Evolutionary conservation across 2,888 invertebrate species (phyloP).

Genomic region (Aproaerema taeniolella): DNA sequence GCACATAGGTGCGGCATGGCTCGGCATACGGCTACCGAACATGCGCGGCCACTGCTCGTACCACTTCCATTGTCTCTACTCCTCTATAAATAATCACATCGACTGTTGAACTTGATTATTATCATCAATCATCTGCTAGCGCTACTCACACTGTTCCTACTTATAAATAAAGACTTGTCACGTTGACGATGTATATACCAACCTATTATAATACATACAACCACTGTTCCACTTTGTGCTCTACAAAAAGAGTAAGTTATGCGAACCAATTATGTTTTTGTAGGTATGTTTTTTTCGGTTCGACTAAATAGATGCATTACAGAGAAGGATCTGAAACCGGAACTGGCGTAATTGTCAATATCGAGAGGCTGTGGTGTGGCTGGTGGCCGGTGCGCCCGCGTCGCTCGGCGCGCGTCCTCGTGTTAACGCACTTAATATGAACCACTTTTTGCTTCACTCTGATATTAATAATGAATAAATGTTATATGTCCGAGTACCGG

Average conservation of each 20-base stretch:
- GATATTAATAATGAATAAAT: conserved; percentile 69
- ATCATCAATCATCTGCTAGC: neutral
- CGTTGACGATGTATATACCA: too few species aligned
- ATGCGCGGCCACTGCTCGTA: conserved; percentile 17
- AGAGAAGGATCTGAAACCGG: conserved; percentile 68
- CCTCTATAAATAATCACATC: conserved; percentile 1
- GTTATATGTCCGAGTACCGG: conserved; percentile 56
- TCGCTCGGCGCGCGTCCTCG: conserved; percentile 24
- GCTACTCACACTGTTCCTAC: neutral
- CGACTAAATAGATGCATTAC: conserved; percentile 44
- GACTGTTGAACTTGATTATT: conserved; percentile 4
- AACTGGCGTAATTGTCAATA: conserved; percentile 63
- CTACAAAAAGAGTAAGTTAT: conserved; percentile 44
- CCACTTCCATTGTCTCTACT: conserved; percentile 22
- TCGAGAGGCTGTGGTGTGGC: conserved; percentile 20
- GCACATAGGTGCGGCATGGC: too few species aligned
- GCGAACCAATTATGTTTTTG: conserved; percentile 54
- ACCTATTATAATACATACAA: too few species aligned
- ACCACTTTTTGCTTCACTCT: conserved; percentile 59
- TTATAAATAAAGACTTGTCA: conserved; percentile 17
- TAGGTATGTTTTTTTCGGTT: conserved; percentile 32
- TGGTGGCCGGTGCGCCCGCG: conserved; percentile 22
- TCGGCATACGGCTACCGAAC: conserved; percentile 40
- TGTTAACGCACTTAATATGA: conserved; percentile 58
- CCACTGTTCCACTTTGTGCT: conserved; percentile 35